Evolutionary conservation across 2,113 vertebrate species (phyloP).

Genomic region (Sphaerodactylus townsendi): DNA sequence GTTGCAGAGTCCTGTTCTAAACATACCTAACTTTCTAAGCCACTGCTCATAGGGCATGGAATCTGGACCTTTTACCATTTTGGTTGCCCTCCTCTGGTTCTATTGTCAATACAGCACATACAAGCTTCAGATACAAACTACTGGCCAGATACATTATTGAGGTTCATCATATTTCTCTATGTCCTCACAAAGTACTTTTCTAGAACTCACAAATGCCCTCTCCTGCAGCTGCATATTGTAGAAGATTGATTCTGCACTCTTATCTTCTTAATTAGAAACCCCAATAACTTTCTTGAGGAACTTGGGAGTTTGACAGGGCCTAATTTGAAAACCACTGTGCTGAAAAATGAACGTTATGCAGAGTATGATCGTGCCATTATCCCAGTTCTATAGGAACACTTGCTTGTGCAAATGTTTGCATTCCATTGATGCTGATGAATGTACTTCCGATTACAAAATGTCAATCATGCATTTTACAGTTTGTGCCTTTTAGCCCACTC

Average conservation of each 20-base stretch:
- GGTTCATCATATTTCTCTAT: too few species aligned
- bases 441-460: not conserved
- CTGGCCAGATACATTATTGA: too few species aligned
- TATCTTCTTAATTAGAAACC: not conserved
- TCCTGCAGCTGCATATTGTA: too few species aligned
- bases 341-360: not conserved
- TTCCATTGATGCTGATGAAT: not conserved
- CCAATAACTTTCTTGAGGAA: not conserved
- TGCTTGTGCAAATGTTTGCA: slow-evolving; percentile 15
- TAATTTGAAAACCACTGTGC: not conserved
- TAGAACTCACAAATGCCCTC: not conserved
- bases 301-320: not conserved
- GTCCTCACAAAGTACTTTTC: not conserved
- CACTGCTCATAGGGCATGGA: too few species aligned
- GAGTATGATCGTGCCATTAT: not conserved
- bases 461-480: not conserved
- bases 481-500: not conserved
- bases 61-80: too few species aligned
- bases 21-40: too few species aligned
- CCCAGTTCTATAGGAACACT: not conserved
- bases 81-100: too few species aligned
- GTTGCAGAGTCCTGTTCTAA: too few species aligned
- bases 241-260: not conserved
- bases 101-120: too few species aligned
- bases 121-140: too few species aligned